Evolutionary conservation across 1,140 invertebrate species (phyloP).

Genomic region (Ostrea edulis): DNA sequence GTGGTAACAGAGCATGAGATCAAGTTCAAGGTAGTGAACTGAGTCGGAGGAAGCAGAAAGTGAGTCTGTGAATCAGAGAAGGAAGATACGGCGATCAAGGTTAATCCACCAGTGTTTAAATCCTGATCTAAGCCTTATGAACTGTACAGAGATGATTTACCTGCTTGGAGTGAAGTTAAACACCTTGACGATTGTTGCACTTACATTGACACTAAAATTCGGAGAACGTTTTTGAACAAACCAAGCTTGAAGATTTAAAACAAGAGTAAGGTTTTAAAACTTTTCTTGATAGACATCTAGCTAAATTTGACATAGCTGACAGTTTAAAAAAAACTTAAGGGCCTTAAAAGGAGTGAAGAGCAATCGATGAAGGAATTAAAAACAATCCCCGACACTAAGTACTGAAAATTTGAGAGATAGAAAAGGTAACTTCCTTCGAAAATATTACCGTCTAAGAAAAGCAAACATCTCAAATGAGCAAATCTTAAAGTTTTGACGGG

Average conservation of each 20-base stretch:
- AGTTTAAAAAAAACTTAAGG: constrained; percentile 53
- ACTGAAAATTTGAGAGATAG: constrained; percentile 52
- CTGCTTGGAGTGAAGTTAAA: constrained; percentile 54
- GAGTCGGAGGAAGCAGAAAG: not conserved
- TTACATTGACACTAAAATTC: constrained; percentile 52
- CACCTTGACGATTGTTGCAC: constrained; percentile 53
- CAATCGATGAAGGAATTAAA: constrained; percentile 48
- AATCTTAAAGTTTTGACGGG: constrained; percentile 64
- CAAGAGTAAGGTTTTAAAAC: constrained; percentile 51
- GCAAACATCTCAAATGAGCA: constrained; percentile 57
- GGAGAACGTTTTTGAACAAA: constrained; percentile 57
- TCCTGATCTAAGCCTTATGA: constrained; percentile 47
- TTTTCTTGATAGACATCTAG: constrained; percentile 57
- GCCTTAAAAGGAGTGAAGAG: constrained; percentile 51
- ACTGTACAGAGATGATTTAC: constrained; percentile 54
- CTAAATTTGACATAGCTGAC: constrained; percentile 55
- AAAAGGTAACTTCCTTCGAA: constrained; percentile 51
- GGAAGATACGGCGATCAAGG: constrained; percentile 47
- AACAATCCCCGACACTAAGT: constrained; percentile 49
- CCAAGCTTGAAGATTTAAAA: constrained; percentile 51
- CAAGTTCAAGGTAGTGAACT: not conserved
- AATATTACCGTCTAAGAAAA: constrained; percentile 62
- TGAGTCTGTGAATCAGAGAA: too few species aligned
- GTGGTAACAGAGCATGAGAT: not conserved
- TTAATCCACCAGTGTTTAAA: constrained; percentile 43